Evolutionary conservation across 2,113 vertebrate species (phyloP).

Genomic region (Columba livia): DNA sequence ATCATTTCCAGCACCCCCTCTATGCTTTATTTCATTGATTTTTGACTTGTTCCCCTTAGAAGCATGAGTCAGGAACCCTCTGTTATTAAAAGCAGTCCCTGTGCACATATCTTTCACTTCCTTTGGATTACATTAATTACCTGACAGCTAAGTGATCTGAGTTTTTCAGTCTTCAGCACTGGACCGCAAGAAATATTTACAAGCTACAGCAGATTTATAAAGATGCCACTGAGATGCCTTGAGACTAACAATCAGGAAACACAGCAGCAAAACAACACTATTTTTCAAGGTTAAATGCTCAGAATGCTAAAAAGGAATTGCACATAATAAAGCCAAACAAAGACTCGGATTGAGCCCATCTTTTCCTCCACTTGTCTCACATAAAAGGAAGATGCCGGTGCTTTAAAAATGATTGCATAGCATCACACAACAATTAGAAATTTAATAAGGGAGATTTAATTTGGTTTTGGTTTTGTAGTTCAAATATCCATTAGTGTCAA

Average conservation of each 20-base stretch:
- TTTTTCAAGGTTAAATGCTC: constrained; percentile 81
- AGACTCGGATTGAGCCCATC: constrained; percentile 18
- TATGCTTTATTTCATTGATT: constrained; percentile 64
- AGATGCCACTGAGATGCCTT: constrained; percentile 76
- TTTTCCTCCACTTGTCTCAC: constrained; percentile 5
- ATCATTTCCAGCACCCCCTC: constrained; percentile 4
- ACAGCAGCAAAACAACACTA: constrained; percentile 71
- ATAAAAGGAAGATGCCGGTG: constrained; percentile 35
- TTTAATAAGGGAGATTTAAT: constrained; percentile 70
- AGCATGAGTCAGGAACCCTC: constrained; percentile 64
- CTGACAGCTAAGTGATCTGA: constrained; percentile 75
- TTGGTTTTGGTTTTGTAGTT: constrained; percentile 41
- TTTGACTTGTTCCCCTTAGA: constrained; percentile 12
- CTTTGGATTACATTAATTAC: constrained; percentile 81
- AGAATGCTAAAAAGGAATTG: constrained; percentile 76
- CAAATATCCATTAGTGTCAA: background rate
- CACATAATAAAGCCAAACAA: constrained; percentile 66
- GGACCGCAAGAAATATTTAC: constrained; percentile 74
- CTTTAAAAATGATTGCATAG: constrained; percentile 54
- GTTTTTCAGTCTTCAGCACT: constrained; percentile 69
- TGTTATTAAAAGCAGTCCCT: constrained; percentile 75
- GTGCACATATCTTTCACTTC: constrained; percentile 75
- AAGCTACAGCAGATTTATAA: constrained; percentile 75
- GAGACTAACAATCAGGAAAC: constrained; percentile 78
- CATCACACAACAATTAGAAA: constrained; percentile 54